These are phyloP conservation scores for Dolichomitus sp. DNA, from an alignment of 2,888 invertebrate species.

Conservation along the genomic window DNA sequence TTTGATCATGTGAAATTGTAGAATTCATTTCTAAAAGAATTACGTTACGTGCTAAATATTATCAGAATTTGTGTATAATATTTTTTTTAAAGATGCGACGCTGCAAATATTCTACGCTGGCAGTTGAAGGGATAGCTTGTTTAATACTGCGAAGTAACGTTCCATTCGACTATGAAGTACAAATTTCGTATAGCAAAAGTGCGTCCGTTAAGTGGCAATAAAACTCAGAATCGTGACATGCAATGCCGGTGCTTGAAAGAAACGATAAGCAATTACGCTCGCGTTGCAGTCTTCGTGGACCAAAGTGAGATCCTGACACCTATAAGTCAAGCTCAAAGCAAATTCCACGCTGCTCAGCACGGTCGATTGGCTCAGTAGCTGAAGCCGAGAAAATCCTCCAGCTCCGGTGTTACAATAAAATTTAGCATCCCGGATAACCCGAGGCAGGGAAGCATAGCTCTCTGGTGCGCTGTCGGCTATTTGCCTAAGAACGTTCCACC, in stretches of 20 bases:
- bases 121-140: too few species aligned
- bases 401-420: constrained; percentile 45
- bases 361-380: constrained; percentile 17
- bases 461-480: constrained; percentile 28
- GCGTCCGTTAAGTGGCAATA: background rate
- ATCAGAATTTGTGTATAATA: too few species aligned
- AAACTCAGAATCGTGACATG: background rate
- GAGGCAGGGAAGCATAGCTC: constrained; percentile 11
- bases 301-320: constrained; percentile 32
- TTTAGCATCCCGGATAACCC: constrained; percentile 52
- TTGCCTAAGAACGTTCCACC: constrained; percentile 52
- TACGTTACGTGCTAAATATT: too few species aligned
- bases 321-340: constrained; percentile 51
- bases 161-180: too few species aligned
- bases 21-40: too few species aligned
- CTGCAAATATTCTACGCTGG: too few species aligned
- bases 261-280: constrained; percentile 12
- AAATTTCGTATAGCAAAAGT: background rate
- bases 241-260: background rate
- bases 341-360: constrained; percentile 40
- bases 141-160: too few species aligned
- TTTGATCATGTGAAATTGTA: too few species aligned
- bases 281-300: background rate
- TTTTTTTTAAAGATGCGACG: too few species aligned
- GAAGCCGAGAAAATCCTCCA: constrained; percentile 21